Base-by-base conservation (phyloP, 2,797 vertebrate genomes). In the Odontamblyopus rebecca region DNA sequence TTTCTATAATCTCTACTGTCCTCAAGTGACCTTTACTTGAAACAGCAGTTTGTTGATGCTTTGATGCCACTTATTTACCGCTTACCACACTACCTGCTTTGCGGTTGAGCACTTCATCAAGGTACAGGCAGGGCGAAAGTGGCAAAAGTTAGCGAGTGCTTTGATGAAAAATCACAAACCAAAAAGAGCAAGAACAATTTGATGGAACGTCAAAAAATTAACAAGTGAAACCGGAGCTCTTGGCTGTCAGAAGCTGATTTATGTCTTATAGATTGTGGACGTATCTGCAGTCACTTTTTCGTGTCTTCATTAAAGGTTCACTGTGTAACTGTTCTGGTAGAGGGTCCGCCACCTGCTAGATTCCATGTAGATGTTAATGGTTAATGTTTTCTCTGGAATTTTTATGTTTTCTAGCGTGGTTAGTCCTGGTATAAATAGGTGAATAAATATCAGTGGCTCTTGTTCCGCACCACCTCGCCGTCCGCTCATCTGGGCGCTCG, bases 61-160 rank as follows among this genome's bases (percentile, higher is more conserved):
- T 61, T 72, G 71, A 76, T 65, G 68, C 50, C 38, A 35, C 27
- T 41, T 78, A 44, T 61, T 29, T 61, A 59, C 77, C 64, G 54
- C 7, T 53, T 26, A 29, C 50, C 70, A 30, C 53, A 7, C 8
- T 66, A n/a, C 32, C 63, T 15, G 26, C 67, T 71, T 35, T 71
- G 27, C 8, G 44, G 53, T 30, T 66, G 38, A 70, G 44, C 72
- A 54, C 59, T 54, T 44, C 27, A 67, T 64, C 54, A 68, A 32
- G 67, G 71, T 69, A 51, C 62, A 44, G 13, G 44, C 35, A 50
- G 1, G 35, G 70, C 67, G 69, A 44, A 67, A 19, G 26, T 54
- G 35, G 73, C 44, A 74, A 26, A 65, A 30, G 57, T 61, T 9
- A 44, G 6, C 6, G 4, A 12, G 26, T 26, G 30, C 41, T 68